Conservation (phyloP, 2,888 invertebrate species). For the Cephus spinipes region DNA sequence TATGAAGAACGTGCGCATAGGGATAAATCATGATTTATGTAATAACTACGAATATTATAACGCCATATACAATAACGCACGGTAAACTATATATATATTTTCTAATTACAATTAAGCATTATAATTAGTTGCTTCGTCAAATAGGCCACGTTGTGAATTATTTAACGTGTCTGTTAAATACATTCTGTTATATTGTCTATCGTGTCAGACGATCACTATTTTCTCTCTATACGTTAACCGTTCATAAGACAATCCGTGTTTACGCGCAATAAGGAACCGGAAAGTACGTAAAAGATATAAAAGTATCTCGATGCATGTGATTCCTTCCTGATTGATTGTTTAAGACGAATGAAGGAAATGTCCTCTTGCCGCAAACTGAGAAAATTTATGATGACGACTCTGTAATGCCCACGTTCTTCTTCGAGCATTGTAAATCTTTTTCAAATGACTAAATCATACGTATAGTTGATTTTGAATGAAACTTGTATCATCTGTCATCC, state of each 20-base stretch:
- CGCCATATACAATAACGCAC: neutral
- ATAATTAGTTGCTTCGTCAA: neutral
- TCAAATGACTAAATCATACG: neutral
- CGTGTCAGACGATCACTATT: neutral
- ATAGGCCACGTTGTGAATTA: neutral
- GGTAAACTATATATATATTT: neutral
- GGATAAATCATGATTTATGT: neutral
- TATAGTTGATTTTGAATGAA: conserved; percentile 2
- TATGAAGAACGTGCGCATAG: conserved; percentile 11
- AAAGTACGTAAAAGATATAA: neutral
- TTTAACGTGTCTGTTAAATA: neutral
- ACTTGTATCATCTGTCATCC: conserved; percentile 12
- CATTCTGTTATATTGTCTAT: neutral
- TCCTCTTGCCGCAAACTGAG: neutral
- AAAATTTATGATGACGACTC: neutral
- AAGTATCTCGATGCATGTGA: neutral
- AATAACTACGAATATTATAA: neutral
- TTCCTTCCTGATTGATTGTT: conserved; percentile 15
- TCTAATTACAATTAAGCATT: neutral
- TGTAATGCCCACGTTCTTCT: conserved; percentile 4
- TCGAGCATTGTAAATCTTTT: conserved; percentile 6
- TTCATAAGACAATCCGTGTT: neutral
- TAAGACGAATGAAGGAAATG: conserved; percentile 11
- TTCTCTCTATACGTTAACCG: neutral
- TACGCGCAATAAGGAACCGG: neutral